Evolutionary conservation across 2,113 vertebrate genomes (phyloP), one percentile per base, ranked within the genome.

Genomic region (Onychorhynchus coronatus): DNA sequence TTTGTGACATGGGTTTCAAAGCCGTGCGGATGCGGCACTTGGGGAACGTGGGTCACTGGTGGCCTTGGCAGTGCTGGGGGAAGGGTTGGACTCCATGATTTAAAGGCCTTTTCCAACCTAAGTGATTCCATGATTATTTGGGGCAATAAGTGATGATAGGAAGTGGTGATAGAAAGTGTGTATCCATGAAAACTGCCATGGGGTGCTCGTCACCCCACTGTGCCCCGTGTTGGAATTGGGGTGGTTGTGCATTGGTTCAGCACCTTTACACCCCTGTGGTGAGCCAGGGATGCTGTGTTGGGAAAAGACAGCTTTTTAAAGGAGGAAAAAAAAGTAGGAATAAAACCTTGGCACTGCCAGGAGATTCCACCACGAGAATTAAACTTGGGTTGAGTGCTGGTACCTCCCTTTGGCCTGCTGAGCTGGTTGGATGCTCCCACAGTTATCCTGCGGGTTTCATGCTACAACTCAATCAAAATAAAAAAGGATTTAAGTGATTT

Each of bases 361-460:
- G 58, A 79, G 37, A 46, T 84, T 76, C 7, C 30, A 7, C 11
- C n/a, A 15, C 37, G 11, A 62, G 39, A 16, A 2, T 59, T 81
- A 28, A 82, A 24, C 20, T 11, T 9, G 14, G 71, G 31, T n/a
- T 35, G 0, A 0, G 1, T 42, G 3, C 30, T 7, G 33, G 8
- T 35, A 6, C 28, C 55, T 93, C 49, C 44, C 42, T 59, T 77
- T 9, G 71, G 53, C 76, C 76, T 74, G 63, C 62, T 91, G 25
- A 63, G 44, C 44, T 67, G 39, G 5, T 12, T 67, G 47, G 33
- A 4, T 39, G 55, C 75, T 14, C 49, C 70, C 59, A 28, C 53
- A 22, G 2, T 70, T 68, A 14, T 33, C 63, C 63, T 84, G 52
- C 65, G 59, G 79, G 46, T 93, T 15, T 67, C 30, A 1, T 19